These are phyloP conservation scores for Harpalus rufipes DNA, from an alignment of 2,888 invertebrate genomes.

Conservation along the genomic window DNA sequence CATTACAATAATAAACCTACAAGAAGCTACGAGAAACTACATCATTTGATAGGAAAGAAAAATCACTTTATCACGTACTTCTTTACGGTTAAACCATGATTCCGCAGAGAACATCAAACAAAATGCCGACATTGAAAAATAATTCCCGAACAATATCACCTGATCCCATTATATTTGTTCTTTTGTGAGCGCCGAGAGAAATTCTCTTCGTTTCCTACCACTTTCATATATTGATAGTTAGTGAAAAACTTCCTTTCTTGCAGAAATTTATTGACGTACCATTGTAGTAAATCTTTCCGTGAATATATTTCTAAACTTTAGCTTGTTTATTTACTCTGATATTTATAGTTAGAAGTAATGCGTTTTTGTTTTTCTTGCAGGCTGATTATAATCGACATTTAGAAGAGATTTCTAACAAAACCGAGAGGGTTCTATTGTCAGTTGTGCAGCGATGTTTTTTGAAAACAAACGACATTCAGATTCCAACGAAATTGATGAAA, in stretches of 20 bases:
- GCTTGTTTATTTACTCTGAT: neutral
- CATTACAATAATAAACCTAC: neutral
- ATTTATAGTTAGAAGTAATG: slow-evolving; percentile 11
- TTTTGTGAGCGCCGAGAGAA: slow-evolving; percentile 35
- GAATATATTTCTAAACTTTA: slow-evolving; percentile 40
- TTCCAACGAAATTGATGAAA: slow-evolving; percentile 72
- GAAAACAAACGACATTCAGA: slow-evolving; percentile 70
- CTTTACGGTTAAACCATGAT: neutral
- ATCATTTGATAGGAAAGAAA: slow-evolving; percentile 14
- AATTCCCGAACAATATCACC: slow-evolving; percentile 52
- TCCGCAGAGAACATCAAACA: slow-evolving; percentile 17
- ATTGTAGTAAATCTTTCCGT: slow-evolving; percentile 18
- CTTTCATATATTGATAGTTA: slow-evolving; percentile 51
- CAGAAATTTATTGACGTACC: slow-evolving; percentile 30
- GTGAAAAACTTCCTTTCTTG: slow-evolving; percentile 20
- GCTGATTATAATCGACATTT: slow-evolving; percentile 86
- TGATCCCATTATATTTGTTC: slow-evolving; percentile 33
- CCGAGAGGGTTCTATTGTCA: slow-evolving; percentile 79
- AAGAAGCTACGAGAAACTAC: neutral
- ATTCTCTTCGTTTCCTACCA: slow-evolving; percentile 28
- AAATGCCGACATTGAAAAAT: slow-evolving; percentile 49
- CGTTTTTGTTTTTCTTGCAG: slow-evolving; percentile 74
- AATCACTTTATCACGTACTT: slow-evolving; percentile 11
- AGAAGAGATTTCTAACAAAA: slow-evolving; percentile 82
- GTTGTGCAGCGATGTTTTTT: slow-evolving; percentile 78